Percentiles rank a stretch among this genome's conserved stretches.
Evolutionary conservation across 2,797 vertebrate species (phyloP).

Genomic region (Vultur gryphus): DNA sequence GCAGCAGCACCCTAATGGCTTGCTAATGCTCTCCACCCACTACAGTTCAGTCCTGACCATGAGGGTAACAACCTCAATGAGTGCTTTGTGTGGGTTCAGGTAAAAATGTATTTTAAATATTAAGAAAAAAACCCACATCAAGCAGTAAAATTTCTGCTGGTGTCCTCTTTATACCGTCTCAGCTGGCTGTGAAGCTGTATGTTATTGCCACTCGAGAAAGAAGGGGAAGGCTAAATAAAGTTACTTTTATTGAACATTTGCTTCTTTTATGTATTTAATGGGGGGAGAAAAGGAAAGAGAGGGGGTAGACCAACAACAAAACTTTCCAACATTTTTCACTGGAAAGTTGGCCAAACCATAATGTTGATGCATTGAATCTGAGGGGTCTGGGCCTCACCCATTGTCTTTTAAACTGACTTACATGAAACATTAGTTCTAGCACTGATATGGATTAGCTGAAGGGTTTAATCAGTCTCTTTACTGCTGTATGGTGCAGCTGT

Average conservation of each 20-base stretch:
- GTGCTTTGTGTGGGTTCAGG: background rate
- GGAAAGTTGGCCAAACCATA: background rate
- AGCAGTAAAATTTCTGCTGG: background rate
- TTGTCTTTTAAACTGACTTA: background rate
- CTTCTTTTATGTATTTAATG: background rate
- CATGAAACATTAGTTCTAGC: background rate
- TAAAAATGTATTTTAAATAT: background rate
- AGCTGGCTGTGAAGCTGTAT: background rate
- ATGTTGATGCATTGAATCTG: background rate
- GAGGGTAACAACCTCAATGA: background rate
- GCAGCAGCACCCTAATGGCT: background rate
- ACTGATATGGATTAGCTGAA: background rate
- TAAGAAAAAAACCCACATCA: background rate
- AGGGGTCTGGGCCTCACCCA: background rate
- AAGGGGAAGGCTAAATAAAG: background rate
- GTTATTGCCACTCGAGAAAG: background rate
- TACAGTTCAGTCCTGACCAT: background rate
- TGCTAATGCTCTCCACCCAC: background rate
- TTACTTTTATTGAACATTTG: background rate
- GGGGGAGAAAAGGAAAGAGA: background rate
- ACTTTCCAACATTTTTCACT: background rate
- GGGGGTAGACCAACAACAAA: background rate
- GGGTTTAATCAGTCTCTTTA: background rate
- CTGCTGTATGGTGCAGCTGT: background rate
- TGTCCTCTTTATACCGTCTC: background rate